Conservation (phyloP, 2,797 vertebrate species). For the Lithobates sylvaticus region DNA sequence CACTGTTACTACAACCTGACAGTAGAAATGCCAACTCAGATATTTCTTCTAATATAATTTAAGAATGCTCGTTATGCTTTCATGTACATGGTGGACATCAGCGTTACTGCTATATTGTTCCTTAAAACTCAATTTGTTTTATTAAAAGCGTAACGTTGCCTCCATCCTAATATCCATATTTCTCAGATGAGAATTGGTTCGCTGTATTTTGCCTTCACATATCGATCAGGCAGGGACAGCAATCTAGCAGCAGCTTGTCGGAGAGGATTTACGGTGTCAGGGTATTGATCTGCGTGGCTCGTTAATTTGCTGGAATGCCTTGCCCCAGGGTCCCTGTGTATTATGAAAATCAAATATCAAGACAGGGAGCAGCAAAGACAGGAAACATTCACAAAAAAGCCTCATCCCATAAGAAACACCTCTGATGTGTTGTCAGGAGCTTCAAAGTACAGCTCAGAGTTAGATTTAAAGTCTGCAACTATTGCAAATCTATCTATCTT, state of each 20-base stretch:
- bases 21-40: too few species aligned
- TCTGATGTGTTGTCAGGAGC: background rate
- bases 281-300: conserved; percentile 54
- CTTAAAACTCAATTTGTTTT: background rate
- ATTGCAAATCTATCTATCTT: background rate
- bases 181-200: conserved; percentile 20
- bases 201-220: conserved; percentile 26
- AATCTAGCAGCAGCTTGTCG: conserved; percentile 60
- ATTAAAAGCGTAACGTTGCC: background rate
- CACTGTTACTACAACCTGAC: too few species aligned
- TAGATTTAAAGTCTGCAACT: background rate
- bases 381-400: conserved; percentile 42
- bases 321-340: conserved; percentile 45
- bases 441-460: background rate
- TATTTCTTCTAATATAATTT: too few species aligned
- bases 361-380: conserved; percentile 37
- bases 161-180: conserved; percentile 28
- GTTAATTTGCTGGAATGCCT: conserved; percentile 61
- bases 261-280: conserved; percentile 60
- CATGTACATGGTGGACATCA: background rate
- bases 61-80: background rate
- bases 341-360: conserved; percentile 60
- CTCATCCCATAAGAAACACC: background rate
- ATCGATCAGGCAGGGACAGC: conserved; percentile 57
- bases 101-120: background rate